Conservation (phyloP, 2,888 invertebrate species). For the Troilus luridus region DNA sequence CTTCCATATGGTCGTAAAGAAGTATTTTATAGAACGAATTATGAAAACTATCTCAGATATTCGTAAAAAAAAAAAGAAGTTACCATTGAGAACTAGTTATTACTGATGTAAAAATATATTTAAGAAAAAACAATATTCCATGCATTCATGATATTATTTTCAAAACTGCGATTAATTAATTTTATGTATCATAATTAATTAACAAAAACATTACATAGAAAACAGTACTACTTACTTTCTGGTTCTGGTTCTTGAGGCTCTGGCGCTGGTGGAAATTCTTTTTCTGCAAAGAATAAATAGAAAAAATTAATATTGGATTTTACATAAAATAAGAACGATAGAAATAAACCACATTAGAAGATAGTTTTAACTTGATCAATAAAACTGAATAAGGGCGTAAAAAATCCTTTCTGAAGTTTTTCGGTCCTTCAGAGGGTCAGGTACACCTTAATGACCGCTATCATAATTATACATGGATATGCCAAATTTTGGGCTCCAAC, state of each 20-base stretch:
- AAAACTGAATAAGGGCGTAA: too few relatives aligned
- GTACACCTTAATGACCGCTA: too few relatives aligned
- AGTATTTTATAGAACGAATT: background rate
- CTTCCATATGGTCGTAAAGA: background rate
- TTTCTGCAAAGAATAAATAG: background rate
- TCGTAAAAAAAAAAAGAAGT: background rate
- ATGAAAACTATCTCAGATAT: background rate
- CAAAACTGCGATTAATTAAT: background rate
- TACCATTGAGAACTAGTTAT: too few relatives aligned
- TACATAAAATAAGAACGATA: background rate
- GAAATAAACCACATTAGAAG: too few relatives aligned
- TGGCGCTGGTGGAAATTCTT: conserved; percentile 17
- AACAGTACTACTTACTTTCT: background rate
- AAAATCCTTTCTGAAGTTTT: too few relatives aligned
- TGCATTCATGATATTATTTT: too few relatives aligned
- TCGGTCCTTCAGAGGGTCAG: too few relatives aligned
- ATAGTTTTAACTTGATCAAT: too few relatives aligned
- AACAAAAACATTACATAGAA: background rate
- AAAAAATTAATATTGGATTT: background rate
- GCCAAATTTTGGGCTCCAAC: too few relatives aligned
- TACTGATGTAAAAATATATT: too few relatives aligned
- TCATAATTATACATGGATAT: too few relatives aligned
- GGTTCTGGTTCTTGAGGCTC: conserved; percentile 26
- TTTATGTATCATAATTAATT: background rate
- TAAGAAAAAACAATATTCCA: too few relatives aligned